A percentile compares a stretch with the other conserved stretches of the same genome.
Evolutionary conservation across 2,113 vertebrate genomes (phyloP).

Genomic region (Spermophilus dauricus): DNA sequence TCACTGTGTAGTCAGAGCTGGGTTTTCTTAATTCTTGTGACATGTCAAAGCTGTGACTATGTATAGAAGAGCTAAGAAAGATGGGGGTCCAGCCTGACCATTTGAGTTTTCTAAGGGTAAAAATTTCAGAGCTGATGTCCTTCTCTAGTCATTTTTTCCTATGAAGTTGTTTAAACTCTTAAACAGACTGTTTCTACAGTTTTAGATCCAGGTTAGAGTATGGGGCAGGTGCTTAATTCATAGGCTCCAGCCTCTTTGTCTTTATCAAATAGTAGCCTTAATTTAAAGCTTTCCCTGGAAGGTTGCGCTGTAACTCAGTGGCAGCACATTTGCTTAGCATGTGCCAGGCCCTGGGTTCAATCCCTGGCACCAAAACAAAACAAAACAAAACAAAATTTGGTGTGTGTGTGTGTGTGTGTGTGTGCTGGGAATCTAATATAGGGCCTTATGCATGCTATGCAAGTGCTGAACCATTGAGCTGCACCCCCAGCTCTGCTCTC

Average conservation of each 20-base stretch:
- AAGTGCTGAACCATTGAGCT: background rate
- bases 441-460: background rate
- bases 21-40: background rate
- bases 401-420: rapidly evolving
- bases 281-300: background rate
- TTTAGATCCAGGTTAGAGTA: background rate
- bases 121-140: background rate
- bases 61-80: background rate
- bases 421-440: background rate
- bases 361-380: background rate
- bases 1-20: background rate
- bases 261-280: background rate
- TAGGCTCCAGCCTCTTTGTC: background rate
- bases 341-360: background rate
- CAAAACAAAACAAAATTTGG: too few species aligned
- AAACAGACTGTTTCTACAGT: background rate
- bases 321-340: background rate
- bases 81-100: background rate
- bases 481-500: background rate
- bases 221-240: background rate
- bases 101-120: background rate
- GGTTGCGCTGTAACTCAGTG: background rate
- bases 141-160: conserved; percentile 9
- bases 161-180: background rate
- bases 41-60: background rate